Evolutionary conservation across 1,140 invertebrate genomes (phyloP).

Genomic region (Pollicipes pollicipes): DNA sequence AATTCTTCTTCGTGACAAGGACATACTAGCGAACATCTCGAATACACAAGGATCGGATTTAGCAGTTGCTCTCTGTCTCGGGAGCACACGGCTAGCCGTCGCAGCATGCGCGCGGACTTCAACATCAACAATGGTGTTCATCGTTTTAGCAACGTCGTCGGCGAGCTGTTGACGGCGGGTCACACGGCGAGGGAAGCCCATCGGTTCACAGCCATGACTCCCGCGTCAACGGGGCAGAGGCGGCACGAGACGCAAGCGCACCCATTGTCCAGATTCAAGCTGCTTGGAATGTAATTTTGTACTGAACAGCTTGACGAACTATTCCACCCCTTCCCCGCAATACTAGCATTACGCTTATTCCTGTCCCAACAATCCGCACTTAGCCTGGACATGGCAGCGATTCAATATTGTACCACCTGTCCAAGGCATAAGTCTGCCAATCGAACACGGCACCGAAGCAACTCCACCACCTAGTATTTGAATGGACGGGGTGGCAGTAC

Average conservation of each 20-base stretch:
- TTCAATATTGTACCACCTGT: background rate
- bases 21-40: background rate
- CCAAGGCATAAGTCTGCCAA: background rate
- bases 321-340: background rate
- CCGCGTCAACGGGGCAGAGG: background rate
- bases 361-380: background rate
- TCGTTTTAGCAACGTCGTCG: background rate
- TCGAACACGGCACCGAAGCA: background rate
- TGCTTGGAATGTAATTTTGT: background rate
- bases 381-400: background rate
- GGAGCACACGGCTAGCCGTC: background rate
- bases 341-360: background rate
- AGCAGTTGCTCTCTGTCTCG: background rate
- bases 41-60: background rate
- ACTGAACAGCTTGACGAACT: background rate
- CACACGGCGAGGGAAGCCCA: background rate
- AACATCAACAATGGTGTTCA: background rate
- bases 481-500: background rate
- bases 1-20: background rate
- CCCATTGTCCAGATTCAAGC: background rate
- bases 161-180: background rate
- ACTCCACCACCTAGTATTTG: background rate
- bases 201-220: background rate
- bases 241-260: background rate
- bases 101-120: background rate